phyloP scores from a whole-genome alignment of 2,797 vertebrate species.

The Rhinogobio ventralis region DNA sequence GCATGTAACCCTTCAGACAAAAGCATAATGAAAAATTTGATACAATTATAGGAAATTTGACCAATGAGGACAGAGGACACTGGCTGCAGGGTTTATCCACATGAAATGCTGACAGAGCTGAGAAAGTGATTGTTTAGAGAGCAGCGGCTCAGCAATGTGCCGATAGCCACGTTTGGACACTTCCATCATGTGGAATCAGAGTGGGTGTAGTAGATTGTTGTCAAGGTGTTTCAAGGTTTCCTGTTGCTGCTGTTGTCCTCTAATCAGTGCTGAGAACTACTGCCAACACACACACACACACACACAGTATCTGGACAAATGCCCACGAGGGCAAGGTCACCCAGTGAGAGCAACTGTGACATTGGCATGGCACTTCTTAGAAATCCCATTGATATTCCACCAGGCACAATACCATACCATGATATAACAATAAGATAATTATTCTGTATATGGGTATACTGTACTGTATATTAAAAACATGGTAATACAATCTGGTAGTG shows the following conservation, averaged over 20 bases:
- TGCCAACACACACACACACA: conserved; percentile 67
- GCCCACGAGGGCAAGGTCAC: conserved; percentile 42
- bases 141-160: not conserved
- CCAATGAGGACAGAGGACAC: not conserved
- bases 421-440: not conserved
- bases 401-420: conserved; percentile 5
- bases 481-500: not conserved
- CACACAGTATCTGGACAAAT: conserved; percentile 41
- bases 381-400: conserved; percentile 31
- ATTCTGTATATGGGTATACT: not conserved
- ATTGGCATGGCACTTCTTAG: conserved; percentile 27
- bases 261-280: conserved; percentile 66
- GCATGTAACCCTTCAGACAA: not conserved
- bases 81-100: not conserved
- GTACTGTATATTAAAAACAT: not conserved
- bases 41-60: not conserved
- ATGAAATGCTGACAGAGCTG: not conserved
- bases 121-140: conserved; percentile 67
- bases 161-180: not conserved
- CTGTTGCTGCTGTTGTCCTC: conserved; percentile 68
- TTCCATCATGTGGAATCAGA: not conserved
- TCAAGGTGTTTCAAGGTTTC: conserved; percentile 52
- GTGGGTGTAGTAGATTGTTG: conserved; percentile 43
- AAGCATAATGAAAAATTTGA: not conserved
- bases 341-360: conserved; percentile 52